Evolutionary conservation across 2,113 vertebrate species (phyloP).

Genomic region (Peromyscus polionotus): DNA sequence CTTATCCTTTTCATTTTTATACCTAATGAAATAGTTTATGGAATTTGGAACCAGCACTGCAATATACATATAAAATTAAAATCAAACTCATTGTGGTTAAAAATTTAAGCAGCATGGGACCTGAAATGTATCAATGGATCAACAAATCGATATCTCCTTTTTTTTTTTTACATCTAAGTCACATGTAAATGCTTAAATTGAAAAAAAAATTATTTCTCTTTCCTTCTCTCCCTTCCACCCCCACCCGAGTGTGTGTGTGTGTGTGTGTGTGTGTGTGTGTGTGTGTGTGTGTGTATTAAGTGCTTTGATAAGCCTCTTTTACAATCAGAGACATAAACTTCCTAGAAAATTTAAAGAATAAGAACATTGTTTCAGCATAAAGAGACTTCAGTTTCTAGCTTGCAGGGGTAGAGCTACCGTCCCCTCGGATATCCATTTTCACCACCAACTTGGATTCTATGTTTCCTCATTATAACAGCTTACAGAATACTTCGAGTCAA

Average conservation of each 20-base stretch:
- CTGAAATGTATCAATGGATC: background rate
- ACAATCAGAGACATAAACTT: background rate
- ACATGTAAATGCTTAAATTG: background rate
- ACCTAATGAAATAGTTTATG: slow-evolving; percentile 26
- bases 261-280: background rate
- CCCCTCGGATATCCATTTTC: background rate
- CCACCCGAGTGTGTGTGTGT: background rate
- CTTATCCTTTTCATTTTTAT: slow-evolving; percentile 45
- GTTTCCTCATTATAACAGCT: background rate
- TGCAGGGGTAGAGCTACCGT: background rate
- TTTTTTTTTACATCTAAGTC: background rate
- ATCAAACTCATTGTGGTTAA: slow-evolving; percentile 1
- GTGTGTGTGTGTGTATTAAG: background rate
- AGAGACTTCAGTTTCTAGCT: background rate
- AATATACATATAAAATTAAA: slow-evolving; percentile 32
- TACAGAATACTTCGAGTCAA: background rate
- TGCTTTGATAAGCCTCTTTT: background rate
- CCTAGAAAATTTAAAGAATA: background rate
- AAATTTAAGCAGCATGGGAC: background rate
- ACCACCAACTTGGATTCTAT: background rate
- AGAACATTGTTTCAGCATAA: background rate
- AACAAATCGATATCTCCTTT: background rate
- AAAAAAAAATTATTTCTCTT: background rate
- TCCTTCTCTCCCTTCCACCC: background rate
- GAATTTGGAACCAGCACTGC: background rate